Evolutionary conservation across 1,140 invertebrate genomes (phyloP).

Genomic region (Glomeris maerens): DNA sequence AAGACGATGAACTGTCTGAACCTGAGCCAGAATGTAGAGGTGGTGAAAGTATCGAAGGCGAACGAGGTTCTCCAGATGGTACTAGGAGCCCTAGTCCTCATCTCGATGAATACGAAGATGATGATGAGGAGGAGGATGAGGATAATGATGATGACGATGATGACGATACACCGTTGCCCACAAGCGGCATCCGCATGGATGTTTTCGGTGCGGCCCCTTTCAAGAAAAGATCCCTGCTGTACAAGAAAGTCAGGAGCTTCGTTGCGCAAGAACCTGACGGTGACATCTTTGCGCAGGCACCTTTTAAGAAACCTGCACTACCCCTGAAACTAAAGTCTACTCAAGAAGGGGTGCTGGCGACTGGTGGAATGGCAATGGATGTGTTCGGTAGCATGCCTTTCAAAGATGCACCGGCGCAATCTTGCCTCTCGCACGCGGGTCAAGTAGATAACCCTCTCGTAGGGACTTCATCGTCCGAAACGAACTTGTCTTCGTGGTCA

Average conservation of each 20-base stretch:
- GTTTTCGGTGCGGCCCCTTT: conserved; percentile 32
- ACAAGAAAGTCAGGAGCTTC: conserved; percentile 19
- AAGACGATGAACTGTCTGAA: conserved; percentile 54
- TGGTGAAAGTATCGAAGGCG: too few species aligned
- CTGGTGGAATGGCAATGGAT: background rate
- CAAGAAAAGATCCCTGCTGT: conserved; percentile 18
- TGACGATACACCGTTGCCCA: too few species aligned
- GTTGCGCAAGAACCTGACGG: conserved; percentile 20
- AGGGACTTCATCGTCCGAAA: background rate
- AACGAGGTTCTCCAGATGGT: too few species aligned
- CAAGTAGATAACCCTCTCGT: background rate
- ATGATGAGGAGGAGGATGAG: too few species aligned
- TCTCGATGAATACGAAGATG: too few species aligned
- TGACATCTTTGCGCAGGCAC: conserved; percentile 59
- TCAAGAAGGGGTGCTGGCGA: background rate
- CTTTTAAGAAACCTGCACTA: conserved; percentile 48
- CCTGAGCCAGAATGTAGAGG: background rate
- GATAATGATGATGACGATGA: too few species aligned
- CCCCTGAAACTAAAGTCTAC: conserved; percentile 20
- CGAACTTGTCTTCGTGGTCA: too few species aligned
- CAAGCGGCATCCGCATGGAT: too few species aligned
- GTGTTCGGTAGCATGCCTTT: conserved; percentile 5
- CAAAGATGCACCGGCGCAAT: background rate
- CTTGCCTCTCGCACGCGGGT: background rate
- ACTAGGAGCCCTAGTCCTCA: too few species aligned